Conservation (phyloP, 2,113 vertebrate genomes). For the Larimichthys polyactis region DNA sequence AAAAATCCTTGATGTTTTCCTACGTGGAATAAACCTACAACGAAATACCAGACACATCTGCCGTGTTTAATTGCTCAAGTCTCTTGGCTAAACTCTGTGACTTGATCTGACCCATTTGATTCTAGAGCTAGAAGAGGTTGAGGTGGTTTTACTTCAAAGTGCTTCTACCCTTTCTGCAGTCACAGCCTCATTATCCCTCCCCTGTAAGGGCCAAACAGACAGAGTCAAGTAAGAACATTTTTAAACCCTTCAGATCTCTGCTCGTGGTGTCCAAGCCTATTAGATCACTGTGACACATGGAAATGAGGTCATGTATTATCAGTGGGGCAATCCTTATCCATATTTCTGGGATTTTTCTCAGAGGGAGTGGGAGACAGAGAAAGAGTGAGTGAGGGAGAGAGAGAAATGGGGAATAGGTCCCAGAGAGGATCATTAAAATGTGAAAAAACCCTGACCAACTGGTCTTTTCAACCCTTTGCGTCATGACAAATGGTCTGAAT, state of each 20-base stretch:
- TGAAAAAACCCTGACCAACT: constrained; percentile 59
- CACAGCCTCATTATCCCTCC: constrained; percentile 51
- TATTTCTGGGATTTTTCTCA: constrained; percentile 60
- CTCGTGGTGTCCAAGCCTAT: constrained; percentile 61
- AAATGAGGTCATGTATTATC: constrained; percentile 77
- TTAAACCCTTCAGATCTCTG: constrained; percentile 59
- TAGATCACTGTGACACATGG: constrained; percentile 73
- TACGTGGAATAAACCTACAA: neutral
- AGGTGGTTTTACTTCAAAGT: constrained; percentile 55
- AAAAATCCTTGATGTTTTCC: neutral
- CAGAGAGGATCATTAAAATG: constrained; percentile 76
- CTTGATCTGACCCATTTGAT: constrained; percentile 33
- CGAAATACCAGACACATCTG: constrained; percentile 12
- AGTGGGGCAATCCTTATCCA: constrained; percentile 59
- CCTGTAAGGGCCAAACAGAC: constrained; percentile 39
- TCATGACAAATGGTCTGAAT: constrained; percentile 71
- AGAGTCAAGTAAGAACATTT: constrained; percentile 50
- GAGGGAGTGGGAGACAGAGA: constrained; percentile 40
- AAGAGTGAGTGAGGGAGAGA: constrained; percentile 16
- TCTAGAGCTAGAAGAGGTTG: constrained; percentile 13
- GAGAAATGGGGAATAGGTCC: constrained; percentile 56
- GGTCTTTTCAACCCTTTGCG: constrained; percentile 58
- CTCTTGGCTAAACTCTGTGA: constrained; percentile 2
- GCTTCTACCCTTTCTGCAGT: constrained; percentile 22
- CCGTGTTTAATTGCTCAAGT: constrained; percentile 22